Base-by-base conservation (phyloP, 2,113 vertebrate genomes). In the Heterocephalus glaber region DNA sequence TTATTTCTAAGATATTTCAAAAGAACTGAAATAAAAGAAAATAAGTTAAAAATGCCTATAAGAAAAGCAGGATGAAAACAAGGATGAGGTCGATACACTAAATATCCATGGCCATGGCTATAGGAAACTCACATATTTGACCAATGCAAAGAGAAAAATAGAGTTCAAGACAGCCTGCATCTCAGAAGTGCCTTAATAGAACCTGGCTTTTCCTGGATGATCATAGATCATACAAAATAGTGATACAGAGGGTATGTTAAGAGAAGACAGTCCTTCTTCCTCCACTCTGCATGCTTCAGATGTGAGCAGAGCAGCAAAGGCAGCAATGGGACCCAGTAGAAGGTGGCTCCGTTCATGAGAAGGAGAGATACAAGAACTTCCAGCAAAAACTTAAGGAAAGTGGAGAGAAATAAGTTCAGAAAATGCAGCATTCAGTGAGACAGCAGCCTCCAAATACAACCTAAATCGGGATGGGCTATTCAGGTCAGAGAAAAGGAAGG, bases 1-100 rank as follows among this genome's bases (percentile, higher is more conserved):
- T 88, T 65, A 47, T 86, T 91, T 92, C n/a, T 83, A 85, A 95
- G 63, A 61, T 72, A 96, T 77, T 93, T 90, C 52, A 85, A 66
- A 54, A 77, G 86, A 95, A 65, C 41, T 90, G 24, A 28, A 94
- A 87, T 83, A 35, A 90, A 74, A 58, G 38, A 26, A 38, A 90
- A 65, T 87, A n/a, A 38, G n/a, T n/a, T 92, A 58, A 54, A 77
- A 35, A 26, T 47, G 38, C 52, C 33, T 74, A 0, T 81, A 61
- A 54, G 65, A 72, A 95, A 65, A 89, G 28, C 35, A 84, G 86
- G 33, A 52, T 9, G 13, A 93, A 72, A 47, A 16, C 26, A 90
- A 63, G 58, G 33, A 60, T 52, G 54, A 84, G 35, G 44, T n/a
- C 38, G 82, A 5, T 7, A 24, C 28, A 65, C 24, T 74, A 74